Evolutionary conservation across 53 echinoderm and acorn worm genomes (phyloP).

Genomic region (Temnopleurus reevesii): DNA sequence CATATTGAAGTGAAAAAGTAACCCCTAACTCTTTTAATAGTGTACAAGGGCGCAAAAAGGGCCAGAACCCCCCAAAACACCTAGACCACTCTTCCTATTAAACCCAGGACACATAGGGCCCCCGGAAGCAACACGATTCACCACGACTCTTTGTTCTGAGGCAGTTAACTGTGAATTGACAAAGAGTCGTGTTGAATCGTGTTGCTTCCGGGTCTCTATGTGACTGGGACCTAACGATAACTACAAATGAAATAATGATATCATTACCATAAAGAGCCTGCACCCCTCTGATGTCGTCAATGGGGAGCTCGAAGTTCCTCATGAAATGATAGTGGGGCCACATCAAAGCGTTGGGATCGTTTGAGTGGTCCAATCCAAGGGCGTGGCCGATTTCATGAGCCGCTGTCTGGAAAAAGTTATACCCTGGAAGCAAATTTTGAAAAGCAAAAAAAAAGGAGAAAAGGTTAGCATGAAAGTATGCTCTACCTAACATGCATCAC

Average conservation of each 20-base stretch:
- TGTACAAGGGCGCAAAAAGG: too few species aligned
- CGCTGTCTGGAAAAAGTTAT: conserved; percentile 87
- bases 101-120: too few species aligned
- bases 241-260: neutral
- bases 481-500: too few species aligned
- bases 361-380: conserved; percentile 86
- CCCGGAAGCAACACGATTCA: too few species aligned
- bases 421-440: conserved; percentile 59
- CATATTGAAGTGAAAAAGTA: too few species aligned
- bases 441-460: neutral
- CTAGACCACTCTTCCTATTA: neutral
- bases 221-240: too few species aligned
- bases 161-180: too few species aligned
- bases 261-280: conserved; percentile 85
- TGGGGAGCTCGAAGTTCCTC: conserved; percentile 70
- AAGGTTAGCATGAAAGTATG: too few species aligned
- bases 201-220: too few species aligned
- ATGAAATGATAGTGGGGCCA: conserved; percentile 91
- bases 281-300: conserved; percentile 77
- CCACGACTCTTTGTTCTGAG: too few species aligned
- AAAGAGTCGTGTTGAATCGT: too few species aligned
- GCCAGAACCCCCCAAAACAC: neutral
- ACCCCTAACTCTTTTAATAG: too few species aligned
- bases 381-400: conserved; percentile 93
- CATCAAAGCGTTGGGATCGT: conserved; percentile 81